Evolutionary conservation across 2,113 vertebrate genomes (phyloP).

Genomic region (Thunnus thynnus): DNA sequence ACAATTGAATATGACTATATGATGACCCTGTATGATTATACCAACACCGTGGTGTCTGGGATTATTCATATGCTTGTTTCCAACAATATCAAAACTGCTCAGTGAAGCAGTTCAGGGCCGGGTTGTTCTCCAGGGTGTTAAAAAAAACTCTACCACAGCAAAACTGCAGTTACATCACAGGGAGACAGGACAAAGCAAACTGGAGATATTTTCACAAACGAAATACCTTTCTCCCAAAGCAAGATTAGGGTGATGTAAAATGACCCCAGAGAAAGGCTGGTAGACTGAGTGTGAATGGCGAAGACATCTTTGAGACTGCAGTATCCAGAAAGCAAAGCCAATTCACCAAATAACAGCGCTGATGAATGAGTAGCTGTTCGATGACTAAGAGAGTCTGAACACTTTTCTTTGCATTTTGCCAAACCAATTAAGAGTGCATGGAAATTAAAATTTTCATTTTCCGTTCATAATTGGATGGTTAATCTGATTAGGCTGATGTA

Average conservation of each 20-base stretch:
- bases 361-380: not conserved
- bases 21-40: constrained; percentile 15
- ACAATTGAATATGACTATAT: constrained; percentile 2
- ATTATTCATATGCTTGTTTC: constrained; percentile 41
- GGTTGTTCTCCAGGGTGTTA: constrained; percentile 45
- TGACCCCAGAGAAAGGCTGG: constrained; percentile 6
- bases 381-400: not conserved
- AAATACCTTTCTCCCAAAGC: constrained; percentile 8
- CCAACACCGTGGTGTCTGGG: constrained; percentile 9
- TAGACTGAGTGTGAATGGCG: not conserved
- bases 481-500: no score
- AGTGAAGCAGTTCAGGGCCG: constrained; percentile 38
- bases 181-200: constrained; percentile 29
- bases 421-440: not conserved
- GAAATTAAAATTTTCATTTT: no score
- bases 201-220: constrained; percentile 3
- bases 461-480: no score
- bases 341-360: not conserved
- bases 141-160: constrained; percentile 44
- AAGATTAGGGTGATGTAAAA: constrained; percentile 1
- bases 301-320: not conserved
- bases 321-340: not conserved
- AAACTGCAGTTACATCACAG: constrained; percentile 38
- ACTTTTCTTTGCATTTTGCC: not conserved
- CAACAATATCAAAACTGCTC: constrained; percentile 58